Evolutionary conservation across 2,797 vertebrate species (phyloP), one percentile per base, ranked within the genome.

Genomic region (Poeciliopsis infans): DNA sequence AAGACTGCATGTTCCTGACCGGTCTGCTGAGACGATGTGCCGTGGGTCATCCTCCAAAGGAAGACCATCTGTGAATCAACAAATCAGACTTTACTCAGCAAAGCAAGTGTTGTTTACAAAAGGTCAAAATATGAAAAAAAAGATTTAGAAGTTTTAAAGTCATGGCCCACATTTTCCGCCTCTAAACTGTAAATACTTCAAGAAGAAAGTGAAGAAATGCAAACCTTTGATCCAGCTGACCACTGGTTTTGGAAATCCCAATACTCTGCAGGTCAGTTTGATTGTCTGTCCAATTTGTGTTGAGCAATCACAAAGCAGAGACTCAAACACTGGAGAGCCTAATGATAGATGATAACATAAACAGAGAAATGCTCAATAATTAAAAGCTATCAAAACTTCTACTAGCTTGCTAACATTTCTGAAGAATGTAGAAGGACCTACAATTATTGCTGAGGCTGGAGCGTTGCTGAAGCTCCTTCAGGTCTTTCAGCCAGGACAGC

Each of bases 211-310:
- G 4, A 43, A 20, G 0, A 36, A 11, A 59, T 78, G 59, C 78
- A 73, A 93, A 99, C 98, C 98, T 98, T 99, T 99, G 88, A 97
- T 97, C 98, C 98, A 99, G 93, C 92, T 95, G 89, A 98, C 79
- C 0, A 88, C 80, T 0, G 98, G 98, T 82, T 95, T 97, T 7
- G 98, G 98, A 7, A 93, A 96, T 81, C 98, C 98, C 0, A 93
- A 96, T 75, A 98, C 96, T 72, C 95, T 97, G 86, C 98, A 99
- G 74, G 96, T 96, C 89, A 99, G 91, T 92, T 99, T 99, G 79
- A 99, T 95, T 0, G 97, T 99, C 89, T 99, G 96, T 3, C 98
- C 98, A 51, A 97, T 94, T 84, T 96, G 96, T 16, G 96, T 95
- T 0, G 95, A 96, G 82, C 94, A 97, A 79, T 98, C 96, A 0